Evolutionary conservation across 2,888 invertebrate species (phyloP).

Genomic region (Luperina testacea): DNA sequence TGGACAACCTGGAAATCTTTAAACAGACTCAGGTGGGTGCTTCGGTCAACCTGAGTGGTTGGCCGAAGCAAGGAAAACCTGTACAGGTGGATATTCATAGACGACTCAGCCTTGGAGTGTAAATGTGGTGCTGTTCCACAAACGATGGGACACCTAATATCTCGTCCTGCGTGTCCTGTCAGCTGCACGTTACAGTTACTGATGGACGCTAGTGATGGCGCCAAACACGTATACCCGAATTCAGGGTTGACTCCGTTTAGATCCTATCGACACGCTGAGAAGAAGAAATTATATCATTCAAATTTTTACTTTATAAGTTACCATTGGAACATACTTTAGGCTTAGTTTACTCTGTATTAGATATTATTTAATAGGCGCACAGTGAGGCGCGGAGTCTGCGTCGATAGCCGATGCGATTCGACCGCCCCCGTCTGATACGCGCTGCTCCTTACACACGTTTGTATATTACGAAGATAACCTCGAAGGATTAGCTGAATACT

Average conservation of each 20-base stretch:
- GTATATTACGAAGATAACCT: slow-evolving; percentile 51
- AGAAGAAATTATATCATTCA: neutral
- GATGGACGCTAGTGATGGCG: too few relatives aligned
- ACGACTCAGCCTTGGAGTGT: neutral
- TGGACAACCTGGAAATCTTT: neutral
- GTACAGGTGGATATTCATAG: too few relatives aligned
- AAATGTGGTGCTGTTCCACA: too few relatives aligned
- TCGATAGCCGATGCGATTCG: slow-evolving; percentile 80
- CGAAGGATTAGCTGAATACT: slow-evolving; percentile 51
- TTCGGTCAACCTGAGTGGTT: too few relatives aligned
- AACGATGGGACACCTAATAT: neutral
- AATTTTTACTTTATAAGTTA: neutral
- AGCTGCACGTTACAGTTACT: neutral
- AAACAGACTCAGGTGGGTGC: too few relatives aligned
- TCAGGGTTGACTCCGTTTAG: neutral
- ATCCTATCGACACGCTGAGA: neutral
- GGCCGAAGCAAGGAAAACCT: too few relatives aligned
- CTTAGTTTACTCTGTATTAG: slow-evolving; percentile 68
- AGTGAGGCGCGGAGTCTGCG: slow-evolving; percentile 70
- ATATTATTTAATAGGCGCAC: slow-evolving; percentile 79
- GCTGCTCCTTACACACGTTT: slow-evolving; percentile 60
- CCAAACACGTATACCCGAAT: too few relatives aligned
- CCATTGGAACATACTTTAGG: neutral
- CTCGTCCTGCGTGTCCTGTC: neutral
- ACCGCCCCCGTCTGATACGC: slow-evolving; percentile 68